Evolutionary conservation across 2,113 vertebrate species (phyloP), one percentile per base, ranked within the genome.

Genomic region (Malurus elegans): DNA sequence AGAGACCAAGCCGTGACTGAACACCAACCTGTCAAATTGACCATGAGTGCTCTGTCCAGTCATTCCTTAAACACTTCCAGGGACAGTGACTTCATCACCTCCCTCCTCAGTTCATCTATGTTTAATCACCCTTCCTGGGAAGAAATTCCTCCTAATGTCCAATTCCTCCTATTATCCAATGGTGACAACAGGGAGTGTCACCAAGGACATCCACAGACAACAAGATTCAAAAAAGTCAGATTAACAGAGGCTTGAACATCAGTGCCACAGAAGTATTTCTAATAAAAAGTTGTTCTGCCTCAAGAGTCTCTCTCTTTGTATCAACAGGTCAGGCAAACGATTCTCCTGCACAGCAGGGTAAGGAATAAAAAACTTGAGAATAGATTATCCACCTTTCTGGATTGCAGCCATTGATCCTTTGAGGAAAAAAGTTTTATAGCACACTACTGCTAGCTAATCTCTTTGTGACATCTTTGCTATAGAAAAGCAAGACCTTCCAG

Each of bases 371-470:
- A 84, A 29, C 18, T 54, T 1, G 2, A 58, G 19, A 81, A 58
- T 8, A 58, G 10, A 71, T 58, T 36, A 70, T 34, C 31, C 42
- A 57, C 14, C 8, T 14, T 32, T 47, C 50, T 26, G 9, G 14
- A 48, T 13, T 72, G 42, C 0, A 54, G 18, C 7, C 4, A 15
- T 2, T 32, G 57, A 67, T 23, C 2, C 3, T 14, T 66, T 4
- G 5, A 80, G 6, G 21, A 78, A 78, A 18, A 42, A 73, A 32
- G 12, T 58, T 72, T 42, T 76, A 70, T 19, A 38, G 29, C 66
- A 64, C 18, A 42, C 15, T 31, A 81, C 9, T 31, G 38, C 50
- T 25, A 61, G 21, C 13, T 69, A 56, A 73, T 10, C 8, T 64
- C n/a, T 60, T 32, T 73, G 45, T 78, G 60, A 78, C 25, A 73